Evolutionary conservation across 2,888 invertebrate species (phyloP).

Genomic region (Pachycephus smyrnensis): DNA sequence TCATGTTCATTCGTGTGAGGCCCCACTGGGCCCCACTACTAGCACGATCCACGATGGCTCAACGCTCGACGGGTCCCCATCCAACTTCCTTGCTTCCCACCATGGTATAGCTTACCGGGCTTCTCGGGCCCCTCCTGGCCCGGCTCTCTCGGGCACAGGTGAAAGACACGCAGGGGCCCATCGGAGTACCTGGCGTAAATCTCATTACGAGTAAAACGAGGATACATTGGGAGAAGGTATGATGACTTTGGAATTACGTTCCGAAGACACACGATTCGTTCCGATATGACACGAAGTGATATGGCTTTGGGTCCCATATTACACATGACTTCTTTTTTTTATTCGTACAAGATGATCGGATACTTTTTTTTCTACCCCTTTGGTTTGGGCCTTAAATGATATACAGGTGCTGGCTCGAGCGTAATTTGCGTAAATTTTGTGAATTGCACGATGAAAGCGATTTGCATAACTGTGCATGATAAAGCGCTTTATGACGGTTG

Average conservation of each 20-base stretch:
- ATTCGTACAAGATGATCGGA: too few species aligned
- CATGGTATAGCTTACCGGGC: not conserved
- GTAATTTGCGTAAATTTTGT: not conserved
- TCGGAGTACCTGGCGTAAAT: not conserved
- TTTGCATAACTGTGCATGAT: conserved; percentile 33
- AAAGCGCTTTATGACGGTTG: not conserved
- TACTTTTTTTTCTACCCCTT: not conserved
- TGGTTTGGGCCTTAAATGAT: not conserved
- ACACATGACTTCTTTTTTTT: not conserved
- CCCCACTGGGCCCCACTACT: conserved; percentile 35
- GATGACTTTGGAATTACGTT: conserved; percentile 21
- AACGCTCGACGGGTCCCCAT: conserved; percentile 18
- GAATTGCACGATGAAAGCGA: conserved; percentile 8
- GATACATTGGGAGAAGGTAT: conserved; percentile 10
- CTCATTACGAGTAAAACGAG: not conserved
- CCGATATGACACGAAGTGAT: not conserved
- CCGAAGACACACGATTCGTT: not conserved
- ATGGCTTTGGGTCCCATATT: not conserved
- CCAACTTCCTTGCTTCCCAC: not conserved
- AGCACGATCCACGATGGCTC: conserved; percentile 15
- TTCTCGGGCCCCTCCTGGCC: not conserved
- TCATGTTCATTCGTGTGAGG: conserved; percentile 47
- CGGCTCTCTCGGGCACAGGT: conserved; percentile 39
- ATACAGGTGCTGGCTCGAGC: not conserved
- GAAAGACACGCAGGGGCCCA: conserved; percentile 37